Evolutionary conservation across 2,113 vertebrate genomes (phyloP), one percentile per base, ranked within the genome.

Genomic region (Daphoenositta chrysoptera): DNA sequence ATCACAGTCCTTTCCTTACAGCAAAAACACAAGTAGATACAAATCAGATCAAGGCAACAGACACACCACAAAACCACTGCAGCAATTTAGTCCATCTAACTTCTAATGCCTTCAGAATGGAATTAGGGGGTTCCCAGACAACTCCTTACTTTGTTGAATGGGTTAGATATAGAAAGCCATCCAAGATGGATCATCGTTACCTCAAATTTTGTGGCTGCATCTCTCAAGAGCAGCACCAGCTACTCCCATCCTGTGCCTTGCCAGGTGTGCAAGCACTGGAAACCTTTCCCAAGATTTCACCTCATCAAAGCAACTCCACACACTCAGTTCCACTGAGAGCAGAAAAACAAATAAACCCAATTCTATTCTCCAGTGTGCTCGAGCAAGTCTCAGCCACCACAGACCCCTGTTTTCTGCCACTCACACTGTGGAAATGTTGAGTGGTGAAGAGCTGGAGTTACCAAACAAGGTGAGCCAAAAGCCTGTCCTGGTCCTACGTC

Each of bases 401-500:
- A 66, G 3, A 45, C 1, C 10, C 26, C 33, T 20, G 8, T 30
- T 48, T 63, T 19, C 40, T 60, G 30, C 48, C 47, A 9, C n/a
- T 82, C 48, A 64, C 6, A 3, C 4, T 45, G 13, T 2, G 23
- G 61, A 76, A 45, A 77, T 27, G n/a, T 27, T 35, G 30, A 51
- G 26, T 40, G 27, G 15, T 26, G 6, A 66, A 21, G 20, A 50
- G 22, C 1, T 82, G 51, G 50, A 84, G 28, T 9, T 40, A 30
- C 17, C 11, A 10, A 45, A 17, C 4, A 30, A 28, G 16, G 24
- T 15, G 26, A 78, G 72, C 47, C 64, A 61, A 83, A 45, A 91
- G 42, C 10, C 9, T 0, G 0, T 31, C 40, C 44, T 2, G 30
- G 16, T 68, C 30, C 35, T 57, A 42, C 1, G 0, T 7, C 26